phyloP scores from a whole-genome alignment of 1,140 invertebrate species.

The Drosophila micromelanica region DNA sequence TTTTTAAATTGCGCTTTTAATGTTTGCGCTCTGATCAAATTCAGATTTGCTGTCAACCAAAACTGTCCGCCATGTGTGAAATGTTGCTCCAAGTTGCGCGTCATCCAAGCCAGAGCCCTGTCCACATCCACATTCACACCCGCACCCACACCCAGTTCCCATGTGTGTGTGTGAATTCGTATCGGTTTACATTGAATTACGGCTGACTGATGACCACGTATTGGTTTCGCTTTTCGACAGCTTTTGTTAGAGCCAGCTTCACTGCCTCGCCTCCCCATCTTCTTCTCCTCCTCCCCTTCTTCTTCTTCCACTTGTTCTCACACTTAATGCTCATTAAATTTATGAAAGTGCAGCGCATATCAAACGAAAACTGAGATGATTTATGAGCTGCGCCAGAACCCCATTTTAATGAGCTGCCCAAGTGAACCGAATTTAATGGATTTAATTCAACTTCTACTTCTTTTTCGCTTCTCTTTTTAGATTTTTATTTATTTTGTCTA shows the following conservation, averaged over 20 bases:
- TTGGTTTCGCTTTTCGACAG: conserved; percentile 42
- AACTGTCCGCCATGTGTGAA: conserved; percentile 53
- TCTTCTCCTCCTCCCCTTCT: not conserved
- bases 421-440: conserved; percentile 59
- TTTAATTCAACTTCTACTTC: conserved; percentile 8
- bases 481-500: not conserved
- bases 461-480: not conserved
- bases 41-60: conserved; percentile 76
- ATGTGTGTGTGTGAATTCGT: conserved; percentile 28
- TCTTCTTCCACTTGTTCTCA: conserved; percentile 23
- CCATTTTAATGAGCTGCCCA: conserved; percentile 65
- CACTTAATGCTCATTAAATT: conserved; percentile 76
- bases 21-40: conserved; percentile 63
- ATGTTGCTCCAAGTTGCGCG: conserved; percentile 28
- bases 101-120: conserved; percentile 4
- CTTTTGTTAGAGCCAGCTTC: conserved; percentile 24
- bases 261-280: not conserved
- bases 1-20: conserved; percentile 70
- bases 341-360: conserved; percentile 59
- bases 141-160: conserved; percentile 12
- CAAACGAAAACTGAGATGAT: conserved; percentile 42
- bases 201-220: conserved; percentile 70
- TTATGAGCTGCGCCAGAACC: conserved; percentile 44
- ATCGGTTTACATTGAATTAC: conserved; percentile 76
- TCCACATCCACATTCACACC: conserved; percentile 12